Evolutionary conservation across 2,113 vertebrate genomes (phyloP).

Genomic region (Sylvia atricapilla): DNA sequence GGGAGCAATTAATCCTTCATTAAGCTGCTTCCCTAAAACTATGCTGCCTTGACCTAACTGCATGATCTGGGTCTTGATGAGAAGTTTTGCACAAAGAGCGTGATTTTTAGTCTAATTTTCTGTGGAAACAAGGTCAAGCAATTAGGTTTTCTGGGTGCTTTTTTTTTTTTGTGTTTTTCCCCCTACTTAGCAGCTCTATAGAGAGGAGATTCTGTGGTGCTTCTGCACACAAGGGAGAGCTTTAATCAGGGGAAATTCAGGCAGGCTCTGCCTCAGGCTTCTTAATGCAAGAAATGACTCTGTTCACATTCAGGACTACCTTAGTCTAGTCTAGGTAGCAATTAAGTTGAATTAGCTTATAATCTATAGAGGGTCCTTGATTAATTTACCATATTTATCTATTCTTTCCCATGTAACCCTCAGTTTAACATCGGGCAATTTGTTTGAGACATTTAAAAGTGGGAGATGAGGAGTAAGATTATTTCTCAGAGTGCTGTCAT

Average conservation of each 20-base stretch:
- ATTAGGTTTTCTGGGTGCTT: constrained; percentile 22
- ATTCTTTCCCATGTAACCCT: background rate
- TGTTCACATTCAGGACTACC: background rate
- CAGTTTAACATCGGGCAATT: background rate
- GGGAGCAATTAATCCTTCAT: constrained; percentile 53
- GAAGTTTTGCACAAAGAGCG: constrained; percentile 37
- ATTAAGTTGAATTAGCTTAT: background rate
- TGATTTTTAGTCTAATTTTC: constrained; percentile 51
- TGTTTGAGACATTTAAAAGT: background rate
- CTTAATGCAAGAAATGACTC: background rate
- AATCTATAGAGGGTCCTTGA: background rate
- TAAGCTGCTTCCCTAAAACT: constrained; percentile 32
- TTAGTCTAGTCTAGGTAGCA: background rate
- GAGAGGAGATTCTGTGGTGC: background rate
- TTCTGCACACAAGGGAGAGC: background rate
- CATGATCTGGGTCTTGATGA: constrained; percentile 49
- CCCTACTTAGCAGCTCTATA: background rate
- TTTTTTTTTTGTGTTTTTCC: background rate
- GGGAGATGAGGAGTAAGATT: background rate
- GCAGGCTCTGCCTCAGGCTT: background rate
- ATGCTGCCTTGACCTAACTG: constrained; percentile 24
- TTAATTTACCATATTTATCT: background rate
- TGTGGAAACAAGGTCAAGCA: constrained; percentile 55
- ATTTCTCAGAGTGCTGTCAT: background rate
- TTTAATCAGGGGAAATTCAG: background rate